These are phyloP conservation scores for Elaphurus davidianus DNA, from an alignment of 2,113 vertebrate genomes.

Conservation along the genomic window DNA sequence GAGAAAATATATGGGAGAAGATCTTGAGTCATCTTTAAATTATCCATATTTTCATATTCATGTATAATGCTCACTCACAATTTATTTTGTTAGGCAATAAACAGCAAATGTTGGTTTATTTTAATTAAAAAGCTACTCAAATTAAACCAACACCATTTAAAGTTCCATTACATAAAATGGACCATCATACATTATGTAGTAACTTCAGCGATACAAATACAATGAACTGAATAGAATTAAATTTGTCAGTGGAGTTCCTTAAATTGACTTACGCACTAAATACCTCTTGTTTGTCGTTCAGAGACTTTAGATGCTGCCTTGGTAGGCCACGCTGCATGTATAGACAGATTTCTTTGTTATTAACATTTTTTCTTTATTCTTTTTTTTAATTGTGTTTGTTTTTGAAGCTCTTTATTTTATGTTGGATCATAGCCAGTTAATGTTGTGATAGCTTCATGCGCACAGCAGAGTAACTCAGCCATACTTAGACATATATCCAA, in stretches of 20 bases:
- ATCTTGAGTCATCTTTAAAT: constrained; percentile 13
- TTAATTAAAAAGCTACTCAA: constrained; percentile 61
- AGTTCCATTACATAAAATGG: constrained; percentile 4
- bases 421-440: neutral
- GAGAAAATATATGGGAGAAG: neutral
- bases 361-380: neutral
- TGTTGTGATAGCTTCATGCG: neutral
- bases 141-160: constrained; percentile 61
- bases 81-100: constrained; percentile 12
- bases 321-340: neutral
- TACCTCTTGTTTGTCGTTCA: neutral
- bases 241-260: neutral
- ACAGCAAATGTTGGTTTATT: constrained; percentile 43
- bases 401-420: neutral
- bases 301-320: neutral
- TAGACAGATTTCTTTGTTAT: neutral
- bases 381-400: neutral
- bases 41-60: constrained; percentile 5
- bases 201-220: neutral
- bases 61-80: neutral
- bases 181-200: neutral
- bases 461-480: neutral
- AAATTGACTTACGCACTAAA: neutral
- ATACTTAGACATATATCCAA: neutral
- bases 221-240: neutral